Base-by-base conservation (phyloP, 2,113 vertebrate genomes). In the Pipra filicauda region DNA sequence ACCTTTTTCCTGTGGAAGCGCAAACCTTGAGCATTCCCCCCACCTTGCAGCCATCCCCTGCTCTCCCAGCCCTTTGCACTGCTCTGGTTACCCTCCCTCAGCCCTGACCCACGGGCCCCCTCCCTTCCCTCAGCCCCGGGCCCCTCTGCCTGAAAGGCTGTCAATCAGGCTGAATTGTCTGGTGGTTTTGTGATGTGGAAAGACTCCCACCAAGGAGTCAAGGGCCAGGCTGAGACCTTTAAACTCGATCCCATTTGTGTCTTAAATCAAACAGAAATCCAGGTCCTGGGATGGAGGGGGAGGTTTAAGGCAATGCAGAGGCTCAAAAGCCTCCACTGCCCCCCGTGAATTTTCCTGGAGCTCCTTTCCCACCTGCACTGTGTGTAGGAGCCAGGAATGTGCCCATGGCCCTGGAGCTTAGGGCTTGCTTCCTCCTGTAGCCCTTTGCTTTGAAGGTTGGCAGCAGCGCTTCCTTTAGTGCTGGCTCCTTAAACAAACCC, bases 161-260 rank as follows among this genome's bases (percentile, higher is more conserved):
- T 96, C 96, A 95, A 75, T 97, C 97, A 96, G 67, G 35, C 91
- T 91, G 96, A 94, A 96, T 97, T 97, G 96, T 96, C 95, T 93
- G 93, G 84, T 89, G 95, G 90, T 96, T 97, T 97, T 96, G 96
- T 97, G 96, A 96, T 95, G 97, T 92, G 96, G 96, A 95, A 95
- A 97, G 86, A 93, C 95, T 97, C 97, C 96, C 95, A 94, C 96
- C 90, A 85, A 92, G 96, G 93, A 97, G 96, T 96, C 97, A 97
- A 97, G 96, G 94, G 96, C 97, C 96, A 97, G 91, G 85, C 93
- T 85, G 91, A 94, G 96, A 94, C 93, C 96, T 95, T 97, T 97
- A 96, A 97, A 95, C 91, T 95, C 95, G 19, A 84, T 95, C 55
- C 87, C 80, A 80, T 93, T 95, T 93, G 86, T 5, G 78, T 95